Evolutionary conservation across 2,888 invertebrate species (phyloP), one percentile per base, ranked within the genome.

Genomic region (Diadegma fenestrale): DNA sequence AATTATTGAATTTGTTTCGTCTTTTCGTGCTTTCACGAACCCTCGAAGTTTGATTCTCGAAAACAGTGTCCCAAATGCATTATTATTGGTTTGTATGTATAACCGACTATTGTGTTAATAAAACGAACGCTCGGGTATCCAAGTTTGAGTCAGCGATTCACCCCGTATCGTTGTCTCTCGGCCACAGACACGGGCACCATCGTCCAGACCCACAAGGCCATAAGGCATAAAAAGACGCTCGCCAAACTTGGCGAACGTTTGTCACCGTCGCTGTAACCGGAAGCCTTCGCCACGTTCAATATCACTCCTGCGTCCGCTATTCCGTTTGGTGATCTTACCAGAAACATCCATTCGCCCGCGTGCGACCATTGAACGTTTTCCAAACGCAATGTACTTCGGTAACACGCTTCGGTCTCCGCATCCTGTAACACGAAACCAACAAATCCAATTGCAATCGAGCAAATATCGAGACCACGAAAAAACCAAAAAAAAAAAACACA

Each of bases 261-360:
- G 86, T 90, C 87, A 88, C 89, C 89, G 86, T 86, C 84, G 85
- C 90, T 90, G 87, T 88, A 89, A 80, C 91, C 91, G 86, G 92
- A 92, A 84, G 92, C 92, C 63, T 90, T 90, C 78, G 96, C 96
- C 92, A 96, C 95, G 92, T 96, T 96, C 88, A 96, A 94, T 89
- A 95, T 94, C 90, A 96, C 95, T 87, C 94, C 94, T 72, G 96
- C 96, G 92, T 96, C 96, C 66, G 96, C 95, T 87, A 96, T 94
- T 78, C 96, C 96, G 89, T 95, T 95, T 54, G 95, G 93, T 75
- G 96, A 96, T 88, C 95, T 95, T 43, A 96, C 96, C 85, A 96
- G 93, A 87, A 96, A 95, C 87, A 95, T 94, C 94, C 96, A 96
- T 92, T 96, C 96, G 37, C 96, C 96, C 17, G 95, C 94, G 92